These are phyloP conservation scores for Ovis aries DNA, from an alignment of 2,113 vertebrate genomes.

Conservation along the genomic window DNA sequence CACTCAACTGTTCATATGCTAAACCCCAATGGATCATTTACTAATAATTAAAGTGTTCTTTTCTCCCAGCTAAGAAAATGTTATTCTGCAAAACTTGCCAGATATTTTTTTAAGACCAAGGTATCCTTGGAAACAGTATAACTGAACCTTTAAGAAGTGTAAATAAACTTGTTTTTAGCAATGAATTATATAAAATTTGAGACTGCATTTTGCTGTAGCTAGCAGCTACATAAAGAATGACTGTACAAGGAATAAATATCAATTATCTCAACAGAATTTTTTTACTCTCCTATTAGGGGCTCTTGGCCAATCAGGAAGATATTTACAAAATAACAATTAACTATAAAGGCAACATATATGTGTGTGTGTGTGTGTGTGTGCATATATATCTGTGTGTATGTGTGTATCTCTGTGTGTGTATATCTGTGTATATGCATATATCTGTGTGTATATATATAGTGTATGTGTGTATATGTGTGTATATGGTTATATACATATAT, in stretches of 20 bases:
- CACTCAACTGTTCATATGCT: not conserved
- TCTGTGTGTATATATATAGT: not conserved
- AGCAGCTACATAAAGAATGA: not conserved
- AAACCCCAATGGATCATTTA: not conserved
- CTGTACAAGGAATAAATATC: not conserved
- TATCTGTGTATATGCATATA: not conserved
- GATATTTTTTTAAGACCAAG: not conserved
- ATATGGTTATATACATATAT: not conserved
- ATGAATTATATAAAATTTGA: slow-evolving; percentile 8
- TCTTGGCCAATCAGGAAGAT: not conserved
- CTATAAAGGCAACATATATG: not conserved
- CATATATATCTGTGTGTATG: too few relatives aligned
- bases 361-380: not conserved
- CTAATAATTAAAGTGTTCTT: slow-evolving; percentile 4
- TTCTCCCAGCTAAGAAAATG: not conserved
- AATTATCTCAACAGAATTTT: not conserved
- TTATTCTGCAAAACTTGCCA: not conserved
- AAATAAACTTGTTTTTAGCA: not conserved
- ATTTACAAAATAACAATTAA: not conserved
- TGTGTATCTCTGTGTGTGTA: accelerated
- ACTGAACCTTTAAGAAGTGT: not conserved
- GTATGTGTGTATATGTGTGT: not conserved
- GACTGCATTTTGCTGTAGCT: not conserved
- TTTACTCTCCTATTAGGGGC: not conserved
- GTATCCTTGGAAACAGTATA: not conserved